Conservation (phyloP, 2,113 vertebrate species). For the Ochotona curzoniae region DNA sequence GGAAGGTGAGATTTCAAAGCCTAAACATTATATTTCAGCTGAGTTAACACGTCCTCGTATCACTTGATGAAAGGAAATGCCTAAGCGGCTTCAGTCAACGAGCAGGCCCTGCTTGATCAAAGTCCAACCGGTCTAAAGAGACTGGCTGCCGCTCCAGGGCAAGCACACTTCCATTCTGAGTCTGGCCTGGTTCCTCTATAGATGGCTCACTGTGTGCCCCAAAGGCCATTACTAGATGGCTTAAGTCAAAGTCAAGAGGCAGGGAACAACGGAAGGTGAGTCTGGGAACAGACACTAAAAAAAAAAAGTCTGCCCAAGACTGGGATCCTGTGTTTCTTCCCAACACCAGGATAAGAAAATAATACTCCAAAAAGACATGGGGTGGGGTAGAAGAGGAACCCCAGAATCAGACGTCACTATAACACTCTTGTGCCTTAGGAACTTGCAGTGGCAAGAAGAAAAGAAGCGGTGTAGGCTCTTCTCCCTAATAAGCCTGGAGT, state of each 20-base stretch:
- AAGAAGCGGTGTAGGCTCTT: neutral
- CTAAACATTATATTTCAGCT: slow-evolving; percentile 5
- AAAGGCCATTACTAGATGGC: neutral
- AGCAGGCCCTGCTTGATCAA: neutral
- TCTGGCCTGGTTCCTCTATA: neutral
- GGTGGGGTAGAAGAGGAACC: too few species aligned
- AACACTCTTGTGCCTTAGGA: neutral
- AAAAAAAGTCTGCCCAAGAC: slow-evolving; percentile 16
- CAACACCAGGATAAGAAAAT: neutral
- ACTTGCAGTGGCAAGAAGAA: neutral
- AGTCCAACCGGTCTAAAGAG: neutral
- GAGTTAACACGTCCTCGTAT: neutral
- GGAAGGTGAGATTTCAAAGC: neutral
- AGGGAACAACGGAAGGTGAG: neutral
- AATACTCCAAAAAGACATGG: neutral
- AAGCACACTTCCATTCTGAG: neutral
- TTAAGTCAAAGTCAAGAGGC: neutral
- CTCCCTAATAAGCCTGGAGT: neutral
- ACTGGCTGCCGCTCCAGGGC: neutral
- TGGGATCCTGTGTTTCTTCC: neutral
- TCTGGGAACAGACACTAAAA: neutral
- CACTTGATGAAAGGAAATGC: neutral
- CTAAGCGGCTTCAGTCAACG: neutral
- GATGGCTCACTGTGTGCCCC: neutral
- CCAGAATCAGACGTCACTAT: neutral